Evolutionary conservation across 2,113 vertebrate species (phyloP).

Genomic region (Gallinago jamesoni): DNA sequence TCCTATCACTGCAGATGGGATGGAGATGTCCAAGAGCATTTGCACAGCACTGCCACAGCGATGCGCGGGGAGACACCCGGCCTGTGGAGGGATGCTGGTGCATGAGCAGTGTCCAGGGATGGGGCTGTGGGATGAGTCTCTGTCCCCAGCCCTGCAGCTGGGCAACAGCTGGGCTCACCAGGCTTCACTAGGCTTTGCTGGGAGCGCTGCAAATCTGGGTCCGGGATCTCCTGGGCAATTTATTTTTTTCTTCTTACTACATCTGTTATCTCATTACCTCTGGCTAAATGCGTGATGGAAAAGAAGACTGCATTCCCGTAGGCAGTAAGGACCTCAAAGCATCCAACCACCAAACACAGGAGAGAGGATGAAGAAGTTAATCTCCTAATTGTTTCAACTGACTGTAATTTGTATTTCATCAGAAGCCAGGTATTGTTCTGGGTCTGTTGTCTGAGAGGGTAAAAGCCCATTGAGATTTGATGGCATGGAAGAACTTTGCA

Average conservation of each 20-base stretch:
- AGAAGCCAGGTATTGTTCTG: neutral
- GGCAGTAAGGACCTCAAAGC: neutral
- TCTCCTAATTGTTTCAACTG: neutral
- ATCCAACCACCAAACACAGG: rapidly evolving
- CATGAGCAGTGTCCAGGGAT: rapidly evolving
- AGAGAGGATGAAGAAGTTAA: neutral
- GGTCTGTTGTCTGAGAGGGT: neutral
- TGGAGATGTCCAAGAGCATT: neutral
- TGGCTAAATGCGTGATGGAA: neutral
- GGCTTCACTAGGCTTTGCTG: neutral
- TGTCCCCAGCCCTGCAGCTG: neutral
- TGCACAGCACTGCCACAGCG: neutral
- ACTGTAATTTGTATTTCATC: neutral
- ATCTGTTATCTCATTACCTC: neutral
- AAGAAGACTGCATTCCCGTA: neutral
- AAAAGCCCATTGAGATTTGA: neutral
- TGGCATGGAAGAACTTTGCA: neutral
- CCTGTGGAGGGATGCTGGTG: neutral
- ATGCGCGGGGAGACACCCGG: neutral
- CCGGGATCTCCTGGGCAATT: neutral
- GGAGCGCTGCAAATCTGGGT: neutral
- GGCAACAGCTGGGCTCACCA: neutral
- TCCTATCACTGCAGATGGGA: neutral
- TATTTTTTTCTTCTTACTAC: neutral
- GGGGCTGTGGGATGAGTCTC: neutral